These are phyloP conservation scores for Takifugu ocellatus DNA, from an alignment of 2,797 vertebrate species.

Conservation along the genomic window DNA sequence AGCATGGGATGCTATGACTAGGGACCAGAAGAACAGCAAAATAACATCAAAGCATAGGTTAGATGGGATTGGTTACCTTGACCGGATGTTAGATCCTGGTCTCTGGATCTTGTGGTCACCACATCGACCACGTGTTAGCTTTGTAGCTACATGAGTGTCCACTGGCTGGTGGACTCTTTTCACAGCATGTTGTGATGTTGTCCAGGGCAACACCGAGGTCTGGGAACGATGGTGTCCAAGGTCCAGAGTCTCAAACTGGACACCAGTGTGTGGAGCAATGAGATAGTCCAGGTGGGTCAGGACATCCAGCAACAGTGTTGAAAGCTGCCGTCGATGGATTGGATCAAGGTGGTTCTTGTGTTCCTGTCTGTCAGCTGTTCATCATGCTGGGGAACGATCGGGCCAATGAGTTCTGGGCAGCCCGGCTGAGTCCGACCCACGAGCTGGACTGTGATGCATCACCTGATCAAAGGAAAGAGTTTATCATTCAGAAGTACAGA, in stretches of 20 bases:
- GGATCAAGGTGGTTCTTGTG: no score
- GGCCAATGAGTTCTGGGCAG: conserved; percentile 92
- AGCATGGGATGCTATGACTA: no score
- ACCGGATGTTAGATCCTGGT: neutral
- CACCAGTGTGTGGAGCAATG: conserved; percentile 95
- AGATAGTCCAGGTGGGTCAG: conserved; percentile 91
- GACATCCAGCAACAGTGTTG: neutral
- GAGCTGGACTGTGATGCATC: conserved; percentile 78
- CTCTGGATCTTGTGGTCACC: neutral
- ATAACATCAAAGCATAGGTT: no score
- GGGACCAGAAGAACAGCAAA: no score
- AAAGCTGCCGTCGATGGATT: neutral
- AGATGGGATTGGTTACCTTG: no score
- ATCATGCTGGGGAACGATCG: conserved; percentile 93
- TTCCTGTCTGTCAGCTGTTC: conserved; percentile 80
- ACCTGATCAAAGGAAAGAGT: conserved; percentile 82
- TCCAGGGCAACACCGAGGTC: conserved; percentile 89
- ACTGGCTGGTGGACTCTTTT: no score
- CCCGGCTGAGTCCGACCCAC: conserved; percentile 64
- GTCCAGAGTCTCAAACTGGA: conserved; percentile 97
- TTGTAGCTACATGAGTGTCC: no score
- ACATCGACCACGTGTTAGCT: no score
- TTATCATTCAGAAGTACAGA: conserved; percentile 86
- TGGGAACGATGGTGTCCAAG: conserved; percentile 93
- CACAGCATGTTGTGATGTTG: neutral